Percentiles rank a stretch among this genome's conserved stretches.
phyloP scores from a whole-genome alignment of 2,113 vertebrate species.

The Mungos mungo region DNA sequence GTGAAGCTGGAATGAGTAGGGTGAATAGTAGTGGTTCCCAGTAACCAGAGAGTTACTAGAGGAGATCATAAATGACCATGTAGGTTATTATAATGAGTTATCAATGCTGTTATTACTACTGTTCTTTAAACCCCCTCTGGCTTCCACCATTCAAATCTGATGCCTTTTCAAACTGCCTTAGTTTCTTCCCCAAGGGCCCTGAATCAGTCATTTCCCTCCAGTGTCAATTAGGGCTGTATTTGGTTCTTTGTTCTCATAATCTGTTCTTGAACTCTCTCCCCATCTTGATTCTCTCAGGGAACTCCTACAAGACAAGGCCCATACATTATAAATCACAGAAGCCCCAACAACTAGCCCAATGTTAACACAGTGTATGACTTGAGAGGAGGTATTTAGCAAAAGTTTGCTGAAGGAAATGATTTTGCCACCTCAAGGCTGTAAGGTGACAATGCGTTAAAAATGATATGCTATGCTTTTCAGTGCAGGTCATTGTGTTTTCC shows the following conservation, averaged over 20 bases:
- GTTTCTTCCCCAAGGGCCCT: background rate
- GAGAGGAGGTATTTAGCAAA: background rate
- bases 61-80: background rate
- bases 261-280: background rate
- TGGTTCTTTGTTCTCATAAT: background rate
- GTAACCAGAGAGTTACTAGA: background rate
- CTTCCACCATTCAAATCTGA: background rate
- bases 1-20: background rate
- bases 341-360: background rate
- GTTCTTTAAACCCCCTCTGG: background rate
- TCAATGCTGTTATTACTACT: background rate
- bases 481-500: background rate
- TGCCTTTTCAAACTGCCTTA: background rate
- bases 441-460: background rate
- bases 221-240: background rate
- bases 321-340: background rate
- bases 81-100: background rate
- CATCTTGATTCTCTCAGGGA: background rate
- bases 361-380: background rate
- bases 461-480: background rate
- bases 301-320: background rate
- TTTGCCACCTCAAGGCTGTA: background rate
- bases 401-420: background rate
- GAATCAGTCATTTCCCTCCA: background rate
- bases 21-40: background rate